A percentile compares a stretch with the other conserved stretches of the same genome.
These are phyloP conservation scores for Thomomys bottae DNA, from an alignment of 2,113 vertebrate species.

Conservation along the genomic window DNA sequence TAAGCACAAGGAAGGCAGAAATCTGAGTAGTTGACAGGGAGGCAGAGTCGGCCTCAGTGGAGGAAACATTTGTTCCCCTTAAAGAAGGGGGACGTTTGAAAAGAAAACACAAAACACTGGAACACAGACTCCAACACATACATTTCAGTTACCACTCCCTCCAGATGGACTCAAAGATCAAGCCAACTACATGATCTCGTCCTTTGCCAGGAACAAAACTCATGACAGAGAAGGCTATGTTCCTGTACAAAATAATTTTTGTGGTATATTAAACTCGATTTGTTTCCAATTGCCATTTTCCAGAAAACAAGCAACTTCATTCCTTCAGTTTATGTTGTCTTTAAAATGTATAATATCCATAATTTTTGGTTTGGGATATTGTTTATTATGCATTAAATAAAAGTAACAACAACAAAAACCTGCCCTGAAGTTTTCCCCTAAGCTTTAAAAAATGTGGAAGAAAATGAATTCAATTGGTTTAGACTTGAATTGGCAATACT, in stretches of 20 bases:
- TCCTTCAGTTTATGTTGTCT: conserved; percentile 15
- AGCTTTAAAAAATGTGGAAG: conserved; percentile 17
- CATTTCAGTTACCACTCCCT: conserved; percentile 62
- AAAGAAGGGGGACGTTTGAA: conserved; percentile 79
- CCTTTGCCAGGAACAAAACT: conserved; percentile 69
- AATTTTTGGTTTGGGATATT: conserved; percentile 1
- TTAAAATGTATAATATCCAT: conserved; percentile 17
- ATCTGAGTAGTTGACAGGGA: conserved; percentile 69
- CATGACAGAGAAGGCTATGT: conserved; percentile 59
- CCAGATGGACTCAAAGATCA: conserved; percentile 59
- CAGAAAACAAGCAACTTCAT: conserved; percentile 42
- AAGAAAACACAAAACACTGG: conserved; percentile 65
- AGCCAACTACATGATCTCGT: conserved; percentile 53
- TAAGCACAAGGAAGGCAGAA: conserved; percentile 78
- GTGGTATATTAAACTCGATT: conserved; percentile 47
- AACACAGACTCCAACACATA: conserved; percentile 50
- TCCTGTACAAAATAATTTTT: conserved; percentile 58
- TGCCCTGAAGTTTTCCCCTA: conserved; percentile 39
- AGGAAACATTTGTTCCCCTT: conserved; percentile 79
- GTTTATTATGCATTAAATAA: conserved; percentile 5
- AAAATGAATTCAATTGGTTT: conserved; percentile 58
- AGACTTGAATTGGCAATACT: conserved; percentile 23
- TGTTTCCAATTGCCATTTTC: conserved; percentile 52
- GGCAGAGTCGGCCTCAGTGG: conserved; percentile 65
- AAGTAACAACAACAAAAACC: too few relatives aligned